phyloP scores from a whole-genome alignment of 2,113 vertebrate species.

The Prinia subflava region DNA sequence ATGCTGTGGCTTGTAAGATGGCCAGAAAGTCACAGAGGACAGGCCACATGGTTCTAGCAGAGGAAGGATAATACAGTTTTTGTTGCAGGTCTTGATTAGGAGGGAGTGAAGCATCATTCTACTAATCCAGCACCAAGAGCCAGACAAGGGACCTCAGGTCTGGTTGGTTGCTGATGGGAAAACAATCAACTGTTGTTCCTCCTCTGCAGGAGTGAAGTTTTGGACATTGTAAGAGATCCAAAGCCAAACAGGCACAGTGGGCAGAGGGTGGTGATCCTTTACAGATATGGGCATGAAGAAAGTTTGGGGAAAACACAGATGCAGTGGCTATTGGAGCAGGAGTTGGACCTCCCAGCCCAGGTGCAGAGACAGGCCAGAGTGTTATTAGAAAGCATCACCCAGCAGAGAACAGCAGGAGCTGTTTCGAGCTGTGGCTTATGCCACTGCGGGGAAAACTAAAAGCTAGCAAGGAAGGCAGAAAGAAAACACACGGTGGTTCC shows the following conservation, averaged over 20 bases:
- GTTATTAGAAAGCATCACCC: conserved; percentile 20
- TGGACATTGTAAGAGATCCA: neutral
- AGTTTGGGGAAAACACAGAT: neutral
- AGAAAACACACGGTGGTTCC: neutral
- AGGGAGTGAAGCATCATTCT: neutral
- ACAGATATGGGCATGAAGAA: neutral
- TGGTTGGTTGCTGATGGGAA: neutral
- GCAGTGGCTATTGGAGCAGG: neutral
- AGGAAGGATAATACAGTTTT: neutral
- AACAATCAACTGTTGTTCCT: neutral
- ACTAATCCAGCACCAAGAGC: neutral
- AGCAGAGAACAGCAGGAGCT: neutral
- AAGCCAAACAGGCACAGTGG: neutral
- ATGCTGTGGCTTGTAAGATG: neutral
- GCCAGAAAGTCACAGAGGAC: neutral
- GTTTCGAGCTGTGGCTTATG: neutral
- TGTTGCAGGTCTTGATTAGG: neutral
- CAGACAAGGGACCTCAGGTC: neutral
- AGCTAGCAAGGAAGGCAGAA: neutral
- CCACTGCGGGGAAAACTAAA: neutral
- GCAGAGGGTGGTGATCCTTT: neutral
- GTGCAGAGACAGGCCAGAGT: neutral
- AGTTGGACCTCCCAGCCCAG: neutral
- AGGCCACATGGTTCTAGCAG: neutral
- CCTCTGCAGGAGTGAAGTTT: neutral